Evolutionary conservation across 2,797 vertebrate species (phyloP), one percentile per base, ranked within the genome.

Genomic region (Neosilurus mollespiculum): DNA sequence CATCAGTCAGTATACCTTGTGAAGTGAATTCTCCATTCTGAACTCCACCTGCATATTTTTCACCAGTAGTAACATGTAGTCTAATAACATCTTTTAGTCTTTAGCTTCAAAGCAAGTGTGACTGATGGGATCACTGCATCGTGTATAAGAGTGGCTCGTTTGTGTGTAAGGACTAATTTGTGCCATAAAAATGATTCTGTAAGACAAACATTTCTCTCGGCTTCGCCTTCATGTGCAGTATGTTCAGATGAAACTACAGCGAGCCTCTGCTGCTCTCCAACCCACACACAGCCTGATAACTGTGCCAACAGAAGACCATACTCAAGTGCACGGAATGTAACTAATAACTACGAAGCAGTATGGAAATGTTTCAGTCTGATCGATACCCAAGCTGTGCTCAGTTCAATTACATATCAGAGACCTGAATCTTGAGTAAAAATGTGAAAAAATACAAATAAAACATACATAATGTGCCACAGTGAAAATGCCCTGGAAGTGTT

Each of bases 271-370:
- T 84, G 80, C 84, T 88, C 77, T 78, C 62, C 87, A 81, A 49
- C 84, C 78, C 75, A 82, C 84, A 79, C 73, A 61, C 78, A 86
- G 83, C 78, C 85, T 73, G 83, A 86, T 71, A 81, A 73, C 85
- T 83, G 88, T 85, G 86, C 86, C 87, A 87, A 81, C 75, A 62
- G 12, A 85, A 30, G 53, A 62, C 61, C 22, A 54, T 65, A 61
- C 72, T 49, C 67, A 70, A 73, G 66, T 78, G 67, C 26, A 69
- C 61, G 73, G 84, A 87, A 84, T 86, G 84, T 88, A 86, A 64
- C 72, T 69, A 73, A 51, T 24, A 78, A 72, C 75, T 49, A 72
- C 22, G 16, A 59, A 62, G 66, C 65, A 18, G 81, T 77, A 43
- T 53, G 34, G 71, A 61, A 65, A 82, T 59, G 9, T 56, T 82